Base-by-base conservation (phyloP, 2,888 invertebrate species). In the Microctonus hyperodae region DNA sequence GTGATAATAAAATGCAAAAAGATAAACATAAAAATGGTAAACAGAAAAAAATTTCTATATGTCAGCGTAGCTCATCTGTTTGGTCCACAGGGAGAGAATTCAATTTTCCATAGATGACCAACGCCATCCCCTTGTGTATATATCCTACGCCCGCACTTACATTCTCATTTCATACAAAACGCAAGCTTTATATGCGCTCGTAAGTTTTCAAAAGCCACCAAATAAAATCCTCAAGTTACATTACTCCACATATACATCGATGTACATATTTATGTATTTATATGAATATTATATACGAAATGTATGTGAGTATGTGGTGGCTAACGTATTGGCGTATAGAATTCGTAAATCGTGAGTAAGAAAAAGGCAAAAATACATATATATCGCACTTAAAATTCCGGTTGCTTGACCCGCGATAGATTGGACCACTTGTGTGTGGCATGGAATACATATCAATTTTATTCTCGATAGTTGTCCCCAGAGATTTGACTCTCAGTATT, bases 371-470 rank as follows among this genome's bases (percentile, higher is more conserved):
- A 69, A 66, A 64, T 53, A 66, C 67, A 62, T 57, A 65, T 67
- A 66, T 78, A 80, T 78, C 80, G 76, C 78, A 79, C 78, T 83
- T 83, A 82, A 83, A 83, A 83, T 83, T 83, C 83, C 77, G 82
- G 77, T 76, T 78, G 83, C 83, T 83, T 84, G 83, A 84, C 83
- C 83, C 78, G 74, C 81, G 80, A 81, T 83, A 83, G 83, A 83
- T 83, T 82, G 83, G 81, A 80, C 75, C 73, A 71, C 73, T 57
- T 50, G 50, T 50, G 50, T 50, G 57, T 16, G 75, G 75, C 79
- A 74, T 75, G 81, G 80, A 82, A 83, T 83, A 83, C 83, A 83
- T 83, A 83, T 83, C 82, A 83, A 83, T 83, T 82, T 81, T 74
- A 75, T 74, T 74, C 74, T 74, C 67, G 68, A 72, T 72, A 69